Conservation (phyloP, 2,113 vertebrate species). For the Lutjanus erythropterus region DNA sequence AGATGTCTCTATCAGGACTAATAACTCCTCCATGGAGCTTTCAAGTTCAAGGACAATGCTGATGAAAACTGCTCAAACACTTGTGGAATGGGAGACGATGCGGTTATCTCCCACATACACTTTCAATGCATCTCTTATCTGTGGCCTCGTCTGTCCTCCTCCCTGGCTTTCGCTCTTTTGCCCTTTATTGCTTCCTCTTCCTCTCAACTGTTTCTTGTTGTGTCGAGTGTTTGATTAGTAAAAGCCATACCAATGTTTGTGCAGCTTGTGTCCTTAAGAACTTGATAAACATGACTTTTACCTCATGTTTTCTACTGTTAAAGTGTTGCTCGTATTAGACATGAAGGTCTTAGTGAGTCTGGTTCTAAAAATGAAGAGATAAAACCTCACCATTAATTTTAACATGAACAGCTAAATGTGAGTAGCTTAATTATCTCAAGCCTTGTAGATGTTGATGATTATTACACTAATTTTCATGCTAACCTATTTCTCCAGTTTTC, state of each 20-base stretch:
- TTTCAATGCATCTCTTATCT: constrained; percentile 49
- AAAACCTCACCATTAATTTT: background rate
- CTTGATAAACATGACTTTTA: constrained; percentile 11
- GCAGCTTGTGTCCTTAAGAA: constrained; percentile 3
- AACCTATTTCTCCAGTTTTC: background rate
- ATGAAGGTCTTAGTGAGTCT: background rate
- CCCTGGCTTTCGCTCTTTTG: background rate
- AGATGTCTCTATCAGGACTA: constrained; percentile 35
- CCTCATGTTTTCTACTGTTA: background rate
- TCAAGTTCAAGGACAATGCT: constrained; percentile 41
- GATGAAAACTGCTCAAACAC: constrained; percentile 19
- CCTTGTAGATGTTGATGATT: background rate
- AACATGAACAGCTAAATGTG: background rate
- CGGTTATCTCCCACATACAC: constrained; percentile 18
- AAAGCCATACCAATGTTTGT: constrained; percentile 5
- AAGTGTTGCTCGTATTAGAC: background rate
- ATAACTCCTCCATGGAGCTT: constrained; percentile 23
- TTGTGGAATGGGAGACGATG: constrained; percentile 34
- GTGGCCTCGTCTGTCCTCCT: constrained; percentile 30
- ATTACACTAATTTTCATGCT: background rate
- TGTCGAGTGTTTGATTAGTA: constrained; percentile 7
- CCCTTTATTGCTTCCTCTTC: constrained; percentile 20
- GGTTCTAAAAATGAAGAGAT: background rate
- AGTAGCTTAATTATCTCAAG: background rate
- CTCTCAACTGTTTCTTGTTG: constrained; percentile 21